Base-by-base conservation (phyloP, 2,888 invertebrate species). In the Venustoraphidia nigricollis region DNA sequence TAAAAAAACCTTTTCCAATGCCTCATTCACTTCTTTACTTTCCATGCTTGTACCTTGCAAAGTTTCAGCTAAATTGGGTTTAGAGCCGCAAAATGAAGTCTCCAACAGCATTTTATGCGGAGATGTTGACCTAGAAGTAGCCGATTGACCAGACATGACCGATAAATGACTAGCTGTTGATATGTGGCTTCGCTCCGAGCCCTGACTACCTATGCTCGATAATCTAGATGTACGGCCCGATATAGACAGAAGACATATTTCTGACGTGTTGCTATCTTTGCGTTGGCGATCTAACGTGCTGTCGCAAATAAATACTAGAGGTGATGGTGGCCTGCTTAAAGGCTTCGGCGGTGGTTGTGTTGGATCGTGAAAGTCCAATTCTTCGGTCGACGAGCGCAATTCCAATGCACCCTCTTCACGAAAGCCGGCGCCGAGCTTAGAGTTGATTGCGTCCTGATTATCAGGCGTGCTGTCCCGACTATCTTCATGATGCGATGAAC, bases 91-190 rank as follows among this genome's bases (percentile, higher is more conserved):
- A 64, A 92, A 92, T 0, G 90, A 90, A 1, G 91, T 92, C 68
- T 91, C 91, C 50, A 91, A 71, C 48, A 90, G 71, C 80, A 89
- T 88, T 65, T 84, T 85, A 69, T 91, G 90, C n/a, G 91, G 91
- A 10, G 90, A 90, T 2, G 91, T 89, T 35, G 84, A 85, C 52
- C 86, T 77, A 6, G 81, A 81, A 17, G 69, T 61, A 41, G 68
- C 72, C 10, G 76, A 76, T 49, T 70, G 73, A 2, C 71, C 73
- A 2, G 75, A 75, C 41, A 72, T 64, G 14, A 72, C 71, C 2
- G 76, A 76, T 42, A 76, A 60, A 51, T 73, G 73, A 55, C 75
- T 76, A 6, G 72, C 69, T 11, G 74, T 75, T 64, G 68, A 68
- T 45, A 69, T 52, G 10, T 67, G 59, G 55, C 67, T 67, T 34